Base-by-base conservation (phyloP, 92 coral and sea anemone species). In the Bergia sp. region DNA sequence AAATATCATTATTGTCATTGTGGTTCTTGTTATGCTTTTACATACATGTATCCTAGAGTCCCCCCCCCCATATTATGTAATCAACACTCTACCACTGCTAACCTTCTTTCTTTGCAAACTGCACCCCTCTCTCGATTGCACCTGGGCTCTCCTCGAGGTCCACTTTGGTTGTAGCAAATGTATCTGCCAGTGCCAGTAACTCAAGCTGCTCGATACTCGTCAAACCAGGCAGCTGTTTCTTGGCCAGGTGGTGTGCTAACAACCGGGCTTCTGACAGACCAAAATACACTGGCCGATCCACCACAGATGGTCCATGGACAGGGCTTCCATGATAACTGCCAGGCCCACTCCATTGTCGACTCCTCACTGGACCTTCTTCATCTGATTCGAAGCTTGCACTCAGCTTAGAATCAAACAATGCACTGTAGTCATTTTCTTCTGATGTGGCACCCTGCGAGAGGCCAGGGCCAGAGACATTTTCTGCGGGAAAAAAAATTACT, bases 131-230 rank as follows among this genome's bases (percentile, higher is more conserved):
- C 71, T 97, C 98, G 58, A 97, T 97, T 15, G 94, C 93, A 20
- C 93, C 96, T 9, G 99, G 96, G 74, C 99, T 95, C 88, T 97
- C 96, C 82, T 97, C 99, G 72, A 97, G 86, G 73, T 97, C 99
- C 5, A 93, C 93, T 86, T 97, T 97, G 58, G 99, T 94, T 55
- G 97, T 95, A 39, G 99, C 99, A 88, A 97, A 94, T 0, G 99
- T 97, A 76, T 97, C 99, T n/a, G 99, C 98, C 90, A 97, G 81
- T 21, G 99, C 99, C 40, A 94, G 88, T 65, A 97, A 90, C 86
- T 97, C 99, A 7, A 97, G 94, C 89, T 97, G 99, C 44, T 97
- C 99, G 37, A 91, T 97, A 73, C 99, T 94, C 7, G 98, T 97
- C 41, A 97, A 77, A 9, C 99, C 99, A 38, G 99, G 99, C 43